These are phyloP conservation scores for Cisticola juncidis DNA, from an alignment of 2,113 vertebrate species.

Conservation along the genomic window DNA sequence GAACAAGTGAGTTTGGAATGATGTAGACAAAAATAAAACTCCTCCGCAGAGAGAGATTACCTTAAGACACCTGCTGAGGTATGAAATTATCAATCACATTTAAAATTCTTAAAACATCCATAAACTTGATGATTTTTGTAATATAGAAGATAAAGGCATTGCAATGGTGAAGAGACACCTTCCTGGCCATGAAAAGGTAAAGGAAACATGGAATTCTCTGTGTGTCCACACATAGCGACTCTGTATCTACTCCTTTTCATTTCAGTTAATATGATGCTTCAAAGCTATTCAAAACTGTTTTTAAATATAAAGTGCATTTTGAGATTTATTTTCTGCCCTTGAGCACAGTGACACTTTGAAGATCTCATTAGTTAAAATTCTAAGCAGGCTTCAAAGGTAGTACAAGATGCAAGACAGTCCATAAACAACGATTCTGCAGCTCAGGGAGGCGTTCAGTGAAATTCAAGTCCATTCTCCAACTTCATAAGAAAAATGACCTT, in stretches of 20 bases:
- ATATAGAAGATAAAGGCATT: background rate
- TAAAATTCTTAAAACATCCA: background rate
- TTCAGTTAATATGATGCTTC: constrained; percentile 28
- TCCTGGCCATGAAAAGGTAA: background rate
- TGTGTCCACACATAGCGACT: background rate
- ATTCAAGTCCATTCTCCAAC: constrained; percentile 54
- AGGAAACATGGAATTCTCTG: background rate
- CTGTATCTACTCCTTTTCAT: background rate
- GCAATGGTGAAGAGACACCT: background rate
- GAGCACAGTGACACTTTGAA: constrained; percentile 65
- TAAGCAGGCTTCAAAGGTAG: constrained; percentile 59
- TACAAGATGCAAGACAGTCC: constrained; percentile 21
- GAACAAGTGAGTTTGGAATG: background rate
- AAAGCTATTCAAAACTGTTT: constrained; percentile 28
- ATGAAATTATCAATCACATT: background rate
- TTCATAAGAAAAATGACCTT: constrained; percentile 63
- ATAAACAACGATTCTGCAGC: constrained; percentile 47
- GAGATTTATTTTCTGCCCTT: constrained; percentile 59
- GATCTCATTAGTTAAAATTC: constrained; percentile 59
- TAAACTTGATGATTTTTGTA: background rate
- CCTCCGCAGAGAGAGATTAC: background rate
- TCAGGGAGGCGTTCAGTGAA: constrained; percentile 43
- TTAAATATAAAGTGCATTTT: constrained; percentile 35
- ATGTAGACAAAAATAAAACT: background rate
- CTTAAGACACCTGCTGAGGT: background rate